Evolutionary conservation across 2,113 vertebrate genomes (phyloP), one percentile per base, ranked within the genome.

Genomic region (Empidonax alnorum): DNA sequence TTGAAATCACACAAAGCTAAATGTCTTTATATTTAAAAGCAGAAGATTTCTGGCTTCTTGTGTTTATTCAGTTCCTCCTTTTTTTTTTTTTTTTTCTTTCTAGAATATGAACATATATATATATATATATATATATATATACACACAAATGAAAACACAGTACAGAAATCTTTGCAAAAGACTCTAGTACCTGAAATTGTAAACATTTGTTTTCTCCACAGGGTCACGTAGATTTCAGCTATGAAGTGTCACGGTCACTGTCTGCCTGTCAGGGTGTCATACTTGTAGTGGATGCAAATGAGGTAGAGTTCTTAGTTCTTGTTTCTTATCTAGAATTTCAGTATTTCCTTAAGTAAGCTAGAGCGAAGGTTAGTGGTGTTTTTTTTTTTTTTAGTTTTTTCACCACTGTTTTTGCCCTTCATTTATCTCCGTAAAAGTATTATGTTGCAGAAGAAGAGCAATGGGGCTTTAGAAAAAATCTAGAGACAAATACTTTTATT

Each of bases 211-310:
- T 96, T 91, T 74, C 31, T 91, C 50, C 39, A 19, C 85, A 99
- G 99, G 99, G 99, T 76, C 99, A 99, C 0, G 99, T 99, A 58
- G 99, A 99, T 98, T 99, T 99, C 98, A 99, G 97, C 97, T 99
- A 99, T 90, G 99, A 99, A 96, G 99, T 99, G 3, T 99, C 99
- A 23, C 98, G 99, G 22, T 99, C 99, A 1, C 97, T 99, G 6
- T 99, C 99, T 53, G 99, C 99, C 19, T 99, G 99, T 90, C 99
- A 99, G 90, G 99, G 99, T 47, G 99, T 99, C 87, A 97, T 99
- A 94, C 97, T 99, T 87, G 98, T 99, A 33, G 98, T 99, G 2
- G 99, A 99, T 95, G 99, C 99, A 90, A 99, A 99, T 97, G 99
- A 99, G 99, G 99, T 99, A 89, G 71, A 77, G 49, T 73, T 91